These are phyloP conservation scores for Uloborus diversus DNA, from an alignment of 1,140 invertebrate genomes.

Conservation along the genomic window DNA sequence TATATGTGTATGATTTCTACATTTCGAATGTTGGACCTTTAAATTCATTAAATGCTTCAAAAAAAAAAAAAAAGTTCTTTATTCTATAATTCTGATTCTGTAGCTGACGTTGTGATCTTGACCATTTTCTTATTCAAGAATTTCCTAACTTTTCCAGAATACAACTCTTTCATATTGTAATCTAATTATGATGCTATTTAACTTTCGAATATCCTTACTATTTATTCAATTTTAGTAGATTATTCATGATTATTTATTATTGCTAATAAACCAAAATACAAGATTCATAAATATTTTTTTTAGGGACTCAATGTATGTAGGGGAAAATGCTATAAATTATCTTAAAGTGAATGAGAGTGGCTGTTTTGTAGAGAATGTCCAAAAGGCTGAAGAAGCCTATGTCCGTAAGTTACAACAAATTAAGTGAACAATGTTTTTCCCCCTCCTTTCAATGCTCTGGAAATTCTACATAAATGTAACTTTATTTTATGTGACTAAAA, in stretches of 20 bases:
- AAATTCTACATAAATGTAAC: no score
- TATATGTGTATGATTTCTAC: no score
- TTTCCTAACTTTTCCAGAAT: background rate
- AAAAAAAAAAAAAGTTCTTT: no score
- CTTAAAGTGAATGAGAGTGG: constrained; percentile 20
- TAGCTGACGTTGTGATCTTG: no score
- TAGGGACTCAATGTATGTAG: background rate
- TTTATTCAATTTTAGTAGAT: background rate
- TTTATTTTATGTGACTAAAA: no score
- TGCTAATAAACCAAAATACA: background rate
- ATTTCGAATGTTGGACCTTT: no score
- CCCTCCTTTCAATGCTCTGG: no score
- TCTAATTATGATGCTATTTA: background rate
- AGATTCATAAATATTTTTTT: background rate
- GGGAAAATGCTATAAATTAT: constrained; percentile 29
- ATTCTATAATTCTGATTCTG: no score
- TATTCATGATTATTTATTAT: background rate
- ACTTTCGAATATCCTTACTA: background rate
- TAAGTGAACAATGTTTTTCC: no score
- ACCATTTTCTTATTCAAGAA: no score
- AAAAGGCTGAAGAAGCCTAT: background rate
- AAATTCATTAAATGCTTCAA: no score
- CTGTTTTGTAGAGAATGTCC: constrained; percentile 8
- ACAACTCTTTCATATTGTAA: background rate
- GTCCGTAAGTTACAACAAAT: constrained; percentile 32